Conservation (phyloP, 2,888 invertebrate genomes). For the Ectemnius lituratus region DNA sequence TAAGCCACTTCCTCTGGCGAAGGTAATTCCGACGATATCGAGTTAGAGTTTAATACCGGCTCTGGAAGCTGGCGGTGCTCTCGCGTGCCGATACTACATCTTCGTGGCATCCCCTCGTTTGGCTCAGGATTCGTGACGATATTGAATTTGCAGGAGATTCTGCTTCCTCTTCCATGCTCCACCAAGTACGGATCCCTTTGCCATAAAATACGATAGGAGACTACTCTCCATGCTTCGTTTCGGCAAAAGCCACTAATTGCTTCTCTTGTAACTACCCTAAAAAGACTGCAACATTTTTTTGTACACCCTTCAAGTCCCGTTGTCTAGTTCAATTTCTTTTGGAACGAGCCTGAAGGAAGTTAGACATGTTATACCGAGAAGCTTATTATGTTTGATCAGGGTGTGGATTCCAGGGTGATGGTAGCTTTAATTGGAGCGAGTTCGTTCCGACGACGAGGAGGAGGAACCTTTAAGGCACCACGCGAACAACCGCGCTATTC, state of each 20-base stretch:
- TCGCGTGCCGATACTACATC: conserved; percentile 12
- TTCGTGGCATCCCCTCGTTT: conserved; percentile 12
- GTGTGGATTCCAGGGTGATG: conserved; percentile 64
- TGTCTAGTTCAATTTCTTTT: too few relatives aligned
- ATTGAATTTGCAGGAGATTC: conserved; percentile 47
- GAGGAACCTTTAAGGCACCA: conserved; percentile 56
- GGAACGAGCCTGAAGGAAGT: too few relatives aligned
- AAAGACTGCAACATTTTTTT: too few relatives aligned
- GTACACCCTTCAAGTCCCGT: too few relatives aligned
- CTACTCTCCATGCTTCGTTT: too few relatives aligned
- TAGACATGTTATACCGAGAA: conserved; percentile 33
- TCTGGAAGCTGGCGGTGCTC: not conserved
- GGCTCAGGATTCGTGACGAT: conserved; percentile 29
- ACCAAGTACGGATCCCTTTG: too few relatives aligned
- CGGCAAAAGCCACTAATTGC: too few relatives aligned
- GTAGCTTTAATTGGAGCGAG: conserved; percentile 71
- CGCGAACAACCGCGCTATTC: conserved; percentile 65
- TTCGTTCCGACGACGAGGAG: conserved; percentile 36
- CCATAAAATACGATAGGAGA: too few relatives aligned
- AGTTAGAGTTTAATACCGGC: conserved; percentile 40
- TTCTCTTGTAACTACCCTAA: too few relatives aligned
- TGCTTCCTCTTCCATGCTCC: conserved; percentile 13
- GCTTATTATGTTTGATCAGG: conserved; percentile 71
- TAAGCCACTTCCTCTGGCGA: not conserved
- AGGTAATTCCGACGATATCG: conserved; percentile 21